phyloP scores from a whole-genome alignment of 2,888 invertebrate species.

The Drosophila affinis region DNA sequence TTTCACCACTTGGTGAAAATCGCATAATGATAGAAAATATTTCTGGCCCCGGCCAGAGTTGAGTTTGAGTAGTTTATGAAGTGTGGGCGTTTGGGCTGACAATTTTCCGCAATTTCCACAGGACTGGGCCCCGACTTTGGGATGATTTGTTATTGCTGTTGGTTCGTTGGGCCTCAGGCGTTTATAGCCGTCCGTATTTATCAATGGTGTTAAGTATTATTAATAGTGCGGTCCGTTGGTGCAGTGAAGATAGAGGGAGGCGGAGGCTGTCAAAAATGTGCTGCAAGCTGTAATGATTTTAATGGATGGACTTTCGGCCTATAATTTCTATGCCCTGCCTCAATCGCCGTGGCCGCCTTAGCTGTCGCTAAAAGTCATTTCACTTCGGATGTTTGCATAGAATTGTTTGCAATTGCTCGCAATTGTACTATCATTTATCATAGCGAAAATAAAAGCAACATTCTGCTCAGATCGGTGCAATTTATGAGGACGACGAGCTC shows the following conservation, averaged over 20 bases:
- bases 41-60: slow-evolving; percentile 43
- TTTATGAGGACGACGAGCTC: slow-evolving; percentile 60
- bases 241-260: neutral
- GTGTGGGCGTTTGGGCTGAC: slow-evolving; percentile 33
- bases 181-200: slow-evolving; percentile 69
- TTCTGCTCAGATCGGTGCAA: slow-evolving; percentile 52
- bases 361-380: slow-evolving; percentile 13
- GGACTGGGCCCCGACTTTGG: slow-evolving; percentile 21
- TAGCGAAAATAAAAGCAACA: slow-evolving; percentile 29
- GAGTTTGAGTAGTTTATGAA: slow-evolving; percentile 66
- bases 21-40: slow-evolving; percentile 68
- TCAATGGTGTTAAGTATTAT: slow-evolving; percentile 71
- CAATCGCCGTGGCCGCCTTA: neutral
- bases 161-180: slow-evolving; percentile 41
- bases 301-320: slow-evolving; percentile 24
- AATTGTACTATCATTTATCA: slow-evolving; percentile 69
- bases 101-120: slow-evolving; percentile 48
- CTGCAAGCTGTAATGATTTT: slow-evolving; percentile 13
- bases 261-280: slow-evolving; percentile 36
- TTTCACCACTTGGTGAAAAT: slow-evolving; percentile 67
- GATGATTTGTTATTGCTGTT: slow-evolving; percentile 62
- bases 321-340: slow-evolving; percentile 3
- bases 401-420: slow-evolving; percentile 47
- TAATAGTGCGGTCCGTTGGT: slow-evolving; percentile 65
- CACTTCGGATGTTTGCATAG: slow-evolving; percentile 8